phyloP scores from a whole-genome alignment of 1,140 invertebrate species.

The Drosophila virilis region DNA sequence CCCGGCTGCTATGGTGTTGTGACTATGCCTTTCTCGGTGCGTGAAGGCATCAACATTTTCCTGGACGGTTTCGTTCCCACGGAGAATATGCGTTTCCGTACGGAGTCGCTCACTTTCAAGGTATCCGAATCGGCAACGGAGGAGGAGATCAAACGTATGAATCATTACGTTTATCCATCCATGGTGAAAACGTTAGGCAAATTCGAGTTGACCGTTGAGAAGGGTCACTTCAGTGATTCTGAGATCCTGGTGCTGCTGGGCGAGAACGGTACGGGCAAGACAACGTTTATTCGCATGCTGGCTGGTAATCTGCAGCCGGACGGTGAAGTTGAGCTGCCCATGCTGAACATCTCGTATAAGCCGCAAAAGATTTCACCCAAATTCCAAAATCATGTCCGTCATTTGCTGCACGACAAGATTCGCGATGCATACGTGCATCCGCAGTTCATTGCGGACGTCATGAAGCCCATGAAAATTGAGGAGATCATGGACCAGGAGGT shows the following conservation, averaged over 20 bases:
- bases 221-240: conserved; percentile 99
- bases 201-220: conserved; percentile 92
- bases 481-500: conserved; percentile 99
- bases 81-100: conserved; percentile 99
- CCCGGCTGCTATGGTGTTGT: conserved; percentile 99
- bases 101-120: conserved; percentile 98
- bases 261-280: conserved; percentile 99
- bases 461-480: conserved; percentile 99
- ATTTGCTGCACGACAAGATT: conserved; percentile 97
- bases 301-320: conserved; percentile 98
- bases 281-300: conserved; percentile 99
- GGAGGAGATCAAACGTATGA: conserved; percentile 97
- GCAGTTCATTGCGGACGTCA: conserved; percentile 99
- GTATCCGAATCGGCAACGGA: conserved; percentile 98
- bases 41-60: conserved; percentile 99
- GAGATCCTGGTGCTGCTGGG: conserved; percentile 99
- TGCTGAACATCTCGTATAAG: conserved; percentile 99
- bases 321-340: conserved; percentile 92
- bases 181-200: conserved; percentile 94
- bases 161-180: conserved; percentile 97
- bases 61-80: conserved; percentile 99
- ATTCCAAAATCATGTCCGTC: conserved; percentile 95
- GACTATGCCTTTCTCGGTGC: conserved; percentile 99
- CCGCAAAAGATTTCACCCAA: conserved; percentile 99
- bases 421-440: conserved; percentile 98